Base-by-base conservation (phyloP, 2,113 vertebrate genomes). In the Etheostoma spectabile region DNA sequence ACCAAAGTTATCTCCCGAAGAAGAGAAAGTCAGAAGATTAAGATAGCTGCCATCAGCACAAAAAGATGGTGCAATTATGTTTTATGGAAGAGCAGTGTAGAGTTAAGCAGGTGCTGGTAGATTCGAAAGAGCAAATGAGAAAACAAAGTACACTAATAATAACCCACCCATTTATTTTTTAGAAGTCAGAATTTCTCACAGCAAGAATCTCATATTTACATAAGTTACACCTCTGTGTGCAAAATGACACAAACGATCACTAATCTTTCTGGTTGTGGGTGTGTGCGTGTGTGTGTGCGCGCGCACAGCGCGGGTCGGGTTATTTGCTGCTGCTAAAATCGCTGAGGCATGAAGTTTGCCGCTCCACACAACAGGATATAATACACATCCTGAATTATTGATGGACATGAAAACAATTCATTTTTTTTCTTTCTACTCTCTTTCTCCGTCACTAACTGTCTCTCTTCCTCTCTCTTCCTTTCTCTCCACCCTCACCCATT, bases 371-470 rank as follows among this genome's bases (percentile, higher is more conserved):
- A 68, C 80, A 86, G 82, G 82, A 91, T 81, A 91, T 85, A 90
- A 92, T 86, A 89, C 86, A 89, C 79, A 83, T 66, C 56, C 78
- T 92, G 87, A 91, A 93, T 92, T 89, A 93, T 93, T 93, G 76
- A 93, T 90, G 67, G 73, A 85, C 92, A 89, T 85, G 46, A 88
- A 90, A 92, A 92, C 84, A 89, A 83, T 77, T 80, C 65, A 35
- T 49, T 86, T 75, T 88, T 88, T 89, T 83, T 69, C 33, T 77
- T 5, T 77, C 8, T 56, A 6, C 22, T 67, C 53, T 69, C 59
- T 70, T 71, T 51, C 69, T 83, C n/a, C 53, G 21, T 67, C 46
- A 12, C 46, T 65, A 74, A 75, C n/a, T 18, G 42, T 65, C 77
- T 55, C 64, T 27, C 65, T 21, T 52, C 56, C 48, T 27, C 48